A percentile compares a stretch with the other conserved stretches of the same genome.
Evolutionary conservation across 2,113 vertebrate species (phyloP).

Genomic region (Spea bombifrons): DNA sequence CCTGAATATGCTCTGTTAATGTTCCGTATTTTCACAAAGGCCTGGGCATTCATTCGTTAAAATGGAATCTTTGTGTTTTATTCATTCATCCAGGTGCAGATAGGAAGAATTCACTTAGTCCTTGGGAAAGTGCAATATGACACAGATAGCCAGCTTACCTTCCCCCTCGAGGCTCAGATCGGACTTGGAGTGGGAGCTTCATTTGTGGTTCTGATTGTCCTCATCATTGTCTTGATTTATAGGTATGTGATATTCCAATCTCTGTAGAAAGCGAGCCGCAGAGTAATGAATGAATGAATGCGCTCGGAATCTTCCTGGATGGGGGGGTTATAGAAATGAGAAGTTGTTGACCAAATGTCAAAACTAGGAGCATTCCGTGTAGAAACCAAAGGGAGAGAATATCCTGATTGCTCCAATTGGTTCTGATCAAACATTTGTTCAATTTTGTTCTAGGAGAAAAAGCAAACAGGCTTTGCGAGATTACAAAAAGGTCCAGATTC

Average conservation of each 20-base stretch:
- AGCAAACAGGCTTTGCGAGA: constrained; percentile 95
- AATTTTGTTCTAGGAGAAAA: constrained; percentile 77
- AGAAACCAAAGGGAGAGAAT: too few relatives aligned
- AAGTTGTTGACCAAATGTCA: too few relatives aligned
- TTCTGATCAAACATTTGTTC: too few relatives aligned
- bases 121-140: constrained; percentile 91
- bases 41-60: too few relatives aligned
- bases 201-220: constrained; percentile 87
- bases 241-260: constrained; percentile 66
- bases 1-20: too few relatives aligned
- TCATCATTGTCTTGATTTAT: constrained; percentile 95
- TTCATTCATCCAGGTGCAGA: constrained; percentile 76
- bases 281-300: too few relatives aligned
- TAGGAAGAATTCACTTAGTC: constrained; percentile 89
- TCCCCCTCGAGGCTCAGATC: constrained; percentile 90
- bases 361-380: too few relatives aligned
- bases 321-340: too few relatives aligned
- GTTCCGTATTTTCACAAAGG: too few relatives aligned
- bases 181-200: constrained; percentile 87
- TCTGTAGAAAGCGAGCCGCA: too few relatives aligned
- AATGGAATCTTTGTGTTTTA: not conserved
- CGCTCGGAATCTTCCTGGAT: too few relatives aligned
- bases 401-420: too few relatives aligned
- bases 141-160: constrained; percentile 80
- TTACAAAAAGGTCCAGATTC: constrained; percentile 98